phyloP scores from a whole-genome alignment of 2,888 invertebrate genomes.

The Altica lythri region DNA sequence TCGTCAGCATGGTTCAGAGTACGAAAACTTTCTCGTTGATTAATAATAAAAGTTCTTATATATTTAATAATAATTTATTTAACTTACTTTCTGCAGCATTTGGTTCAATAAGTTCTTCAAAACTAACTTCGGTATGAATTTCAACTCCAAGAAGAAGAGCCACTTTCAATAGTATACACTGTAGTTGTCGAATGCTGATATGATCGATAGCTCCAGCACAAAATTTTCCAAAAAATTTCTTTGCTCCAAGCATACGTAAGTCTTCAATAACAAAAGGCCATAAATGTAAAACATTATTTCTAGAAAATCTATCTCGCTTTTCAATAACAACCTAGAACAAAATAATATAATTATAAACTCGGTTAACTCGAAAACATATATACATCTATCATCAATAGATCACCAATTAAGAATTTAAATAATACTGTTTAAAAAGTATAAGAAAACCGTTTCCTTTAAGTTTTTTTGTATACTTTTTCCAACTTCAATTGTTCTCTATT shows the following conservation, averaged over 20 bases:
- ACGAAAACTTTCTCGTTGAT: too few species aligned
- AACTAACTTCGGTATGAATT: constrained; percentile 90
- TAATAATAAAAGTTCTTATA: too few species aligned
- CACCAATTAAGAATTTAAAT: too few species aligned
- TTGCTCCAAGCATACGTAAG: constrained; percentile 89
- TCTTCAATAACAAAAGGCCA: constrained; percentile 99
- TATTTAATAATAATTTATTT: too few species aligned
- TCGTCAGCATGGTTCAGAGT: too few species aligned
- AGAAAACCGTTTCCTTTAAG: too few species aligned
- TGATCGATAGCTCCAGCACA: constrained; percentile 98
- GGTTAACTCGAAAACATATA: too few species aligned
- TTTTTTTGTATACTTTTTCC: too few species aligned
- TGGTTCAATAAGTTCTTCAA: constrained; percentile 84
- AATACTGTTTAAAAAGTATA: too few species aligned
- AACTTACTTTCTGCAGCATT: constrained; percentile 62
- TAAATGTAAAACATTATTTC: constrained; percentile 96
- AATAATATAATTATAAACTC: background rate
- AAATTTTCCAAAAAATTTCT: constrained; percentile 98
- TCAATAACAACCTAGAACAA: constrained; percentile 76
- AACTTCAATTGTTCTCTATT: too few species aligned
- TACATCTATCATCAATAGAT: too few species aligned
- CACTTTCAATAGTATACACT: constrained; percentile 94
- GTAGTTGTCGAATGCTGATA: constrained; percentile 95
- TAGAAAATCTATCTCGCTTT: constrained; percentile 90
- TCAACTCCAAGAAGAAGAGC: constrained; percentile 94